Percentiles rank a stretch among this genome's conserved stretches.
Conservation (phyloP, 2,888 invertebrate genomes). For the Melieria omissa region DNA sequence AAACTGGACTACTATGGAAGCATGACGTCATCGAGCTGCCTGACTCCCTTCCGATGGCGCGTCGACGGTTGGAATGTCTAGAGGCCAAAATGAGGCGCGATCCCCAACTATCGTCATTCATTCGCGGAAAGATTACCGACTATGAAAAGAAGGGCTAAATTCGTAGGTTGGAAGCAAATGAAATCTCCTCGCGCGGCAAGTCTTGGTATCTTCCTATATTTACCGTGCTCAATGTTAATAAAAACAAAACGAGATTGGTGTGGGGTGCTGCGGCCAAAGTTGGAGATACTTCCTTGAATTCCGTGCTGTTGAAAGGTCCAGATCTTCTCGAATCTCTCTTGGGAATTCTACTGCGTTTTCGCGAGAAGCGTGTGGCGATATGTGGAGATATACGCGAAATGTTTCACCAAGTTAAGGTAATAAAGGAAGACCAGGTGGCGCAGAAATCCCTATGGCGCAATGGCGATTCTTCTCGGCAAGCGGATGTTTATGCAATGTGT, state of each 20-base stretch:
- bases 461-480: constrained; percentile 27
- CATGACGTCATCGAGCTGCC: constrained; percentile 27
- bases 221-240: constrained; percentile 49
- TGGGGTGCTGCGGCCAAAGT: constrained; percentile 56
- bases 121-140: constrained; percentile 28
- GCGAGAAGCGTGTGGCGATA: constrained; percentile 55
- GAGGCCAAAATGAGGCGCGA: constrained; percentile 35
- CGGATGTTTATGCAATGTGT: constrained; percentile 34
- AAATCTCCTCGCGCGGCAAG: constrained; percentile 14
- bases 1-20: constrained; percentile 32
- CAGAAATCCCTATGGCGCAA: constrained; percentile 33
- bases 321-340: constrained; percentile 55
- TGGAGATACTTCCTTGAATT: constrained; percentile 51
- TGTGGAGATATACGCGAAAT: constrained; percentile 55
- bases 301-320: constrained; percentile 53
- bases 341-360: constrained; percentile 58
- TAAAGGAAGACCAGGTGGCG: constrained; percentile 8
- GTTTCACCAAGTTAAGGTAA: constrained; percentile 14
- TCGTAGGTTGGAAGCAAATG: constrained; percentile 14
- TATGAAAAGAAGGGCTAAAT: constrained; percentile 33
- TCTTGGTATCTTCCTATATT: constrained; percentile 54
- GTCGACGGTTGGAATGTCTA: constrained; percentile 27
- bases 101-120: constrained; percentile 21
- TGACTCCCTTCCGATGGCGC: constrained; percentile 37
- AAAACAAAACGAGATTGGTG: constrained; percentile 52